These are phyloP conservation scores for Hemibagrus guttatus DNA, from an alignment of 2,797 vertebrate species.

Conservation along the genomic window DNA sequence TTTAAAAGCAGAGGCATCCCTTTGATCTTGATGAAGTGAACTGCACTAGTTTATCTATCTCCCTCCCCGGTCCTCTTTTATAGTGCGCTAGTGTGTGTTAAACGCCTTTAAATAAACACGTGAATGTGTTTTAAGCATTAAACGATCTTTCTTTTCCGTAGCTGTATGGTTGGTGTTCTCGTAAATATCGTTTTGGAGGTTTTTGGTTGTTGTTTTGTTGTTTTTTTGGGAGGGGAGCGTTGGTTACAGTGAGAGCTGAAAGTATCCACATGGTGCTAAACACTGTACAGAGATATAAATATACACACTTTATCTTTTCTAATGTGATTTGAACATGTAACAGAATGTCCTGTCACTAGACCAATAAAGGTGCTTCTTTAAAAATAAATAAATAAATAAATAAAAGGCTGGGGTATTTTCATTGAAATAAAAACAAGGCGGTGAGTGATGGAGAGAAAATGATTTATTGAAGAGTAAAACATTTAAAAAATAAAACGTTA, in stretches of 20 bases:
- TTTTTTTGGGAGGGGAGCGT: constrained; percentile 35
- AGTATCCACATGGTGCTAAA: constrained; percentile 74
- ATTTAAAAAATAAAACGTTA: background rate
- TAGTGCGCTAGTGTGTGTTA: constrained; percentile 17
- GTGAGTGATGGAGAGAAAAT: background rate
- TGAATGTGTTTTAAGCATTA: background rate
- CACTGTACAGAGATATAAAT: constrained; percentile 57
- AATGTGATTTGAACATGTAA: constrained; percentile 68
- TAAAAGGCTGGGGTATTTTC: constrained; percentile 31
- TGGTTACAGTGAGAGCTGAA: constrained; percentile 38
- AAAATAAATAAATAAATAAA: constrained; percentile 19
- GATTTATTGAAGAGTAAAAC: constrained; percentile 1
- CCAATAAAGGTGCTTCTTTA: constrained; percentile 73
- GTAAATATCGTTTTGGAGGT: background rate
- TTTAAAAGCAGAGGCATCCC: background rate
- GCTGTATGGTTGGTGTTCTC: constrained; percentile 1
- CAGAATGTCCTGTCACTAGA: constrained; percentile 64
- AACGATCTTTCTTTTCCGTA: background rate
- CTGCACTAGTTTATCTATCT: background rate
- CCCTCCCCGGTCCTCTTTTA: background rate
- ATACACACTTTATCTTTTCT: constrained; percentile 66
- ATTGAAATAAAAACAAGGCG: no score
- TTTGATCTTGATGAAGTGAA: constrained; percentile 3
- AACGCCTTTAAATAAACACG: background rate
- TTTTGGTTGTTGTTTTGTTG: constrained; percentile 21